These are phyloP conservation scores for Trachymyrmex cornetzi DNA, from an alignment of 1,140 invertebrate genomes.

Conservation along the genomic window DNA sequence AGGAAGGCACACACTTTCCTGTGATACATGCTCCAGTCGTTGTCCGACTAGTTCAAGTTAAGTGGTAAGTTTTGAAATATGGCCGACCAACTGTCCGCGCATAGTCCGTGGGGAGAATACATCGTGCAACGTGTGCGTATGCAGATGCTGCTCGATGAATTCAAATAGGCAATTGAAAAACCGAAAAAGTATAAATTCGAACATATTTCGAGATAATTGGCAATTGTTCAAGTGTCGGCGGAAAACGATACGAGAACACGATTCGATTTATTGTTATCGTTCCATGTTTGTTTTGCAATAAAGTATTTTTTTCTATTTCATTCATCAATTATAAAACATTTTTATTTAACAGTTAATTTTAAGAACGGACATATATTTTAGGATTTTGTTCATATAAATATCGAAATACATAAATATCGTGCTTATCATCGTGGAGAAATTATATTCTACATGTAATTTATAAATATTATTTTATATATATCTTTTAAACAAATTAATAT, in stretches of 20 bases:
- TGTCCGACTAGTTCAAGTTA: slow-evolving; percentile 71
- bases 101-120: not conserved
- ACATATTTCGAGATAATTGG: not conserved
- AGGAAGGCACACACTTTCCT: slow-evolving; percentile 48
- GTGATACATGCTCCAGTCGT: slow-evolving; percentile 29
- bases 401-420: not conserved
- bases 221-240: not conserved
- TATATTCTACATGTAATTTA: not conserved
- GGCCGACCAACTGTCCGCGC: slow-evolving; percentile 26
- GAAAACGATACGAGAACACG: not conserved
- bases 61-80: slow-evolving; percentile 82
- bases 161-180: not conserved
- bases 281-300: not conserved
- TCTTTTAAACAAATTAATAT: too few relatives aligned
- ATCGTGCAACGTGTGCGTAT: not conserved
- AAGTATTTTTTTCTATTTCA: not conserved
- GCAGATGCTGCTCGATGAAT: not conserved
- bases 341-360: not conserved
- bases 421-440: not conserved
- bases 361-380: not conserved
- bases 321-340: not conserved
- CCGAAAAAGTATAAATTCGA: slow-evolving; percentile 11
- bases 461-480: too few relatives aligned
- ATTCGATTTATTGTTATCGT: not conserved
- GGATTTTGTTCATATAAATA: not conserved